phyloP scores from a whole-genome alignment of 2,888 invertebrate genomes.

The Stenoptilia bipunctidactyla region DNA sequence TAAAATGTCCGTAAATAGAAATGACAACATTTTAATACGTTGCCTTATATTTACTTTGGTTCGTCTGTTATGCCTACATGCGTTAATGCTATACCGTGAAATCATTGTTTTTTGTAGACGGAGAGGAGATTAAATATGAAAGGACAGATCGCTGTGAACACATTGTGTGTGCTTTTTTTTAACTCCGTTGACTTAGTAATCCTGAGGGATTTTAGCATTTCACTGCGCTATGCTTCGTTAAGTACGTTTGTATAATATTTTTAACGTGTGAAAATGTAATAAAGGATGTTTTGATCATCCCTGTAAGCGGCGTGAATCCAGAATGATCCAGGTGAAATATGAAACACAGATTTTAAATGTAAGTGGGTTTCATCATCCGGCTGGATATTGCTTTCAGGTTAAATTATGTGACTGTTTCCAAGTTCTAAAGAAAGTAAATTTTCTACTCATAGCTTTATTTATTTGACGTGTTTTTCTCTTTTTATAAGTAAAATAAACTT shows the following conservation, averaged over 20 bases:
- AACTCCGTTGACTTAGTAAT: slow-evolving; percentile 46
- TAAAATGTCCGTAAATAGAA: slow-evolving; percentile 69
- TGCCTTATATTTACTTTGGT: slow-evolving; percentile 59
- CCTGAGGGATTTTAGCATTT: slow-evolving; percentile 46
- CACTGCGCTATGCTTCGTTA: slow-evolving; percentile 34
- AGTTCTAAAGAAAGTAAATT: no score
- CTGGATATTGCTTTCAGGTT: no score
- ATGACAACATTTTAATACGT: slow-evolving; percentile 71
- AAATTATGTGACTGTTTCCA: no score
- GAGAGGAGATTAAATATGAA: slow-evolving; percentile 63
- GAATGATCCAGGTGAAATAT: no score
- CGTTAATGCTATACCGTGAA: slow-evolving; percentile 69
- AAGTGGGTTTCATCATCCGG: no score
- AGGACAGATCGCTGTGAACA: slow-evolving; percentile 55
- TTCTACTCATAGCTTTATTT: no score
- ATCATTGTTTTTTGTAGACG: slow-evolving; percentile 66
- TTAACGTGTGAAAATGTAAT: slow-evolving; percentile 33
- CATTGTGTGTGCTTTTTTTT: slow-evolving; percentile 39
- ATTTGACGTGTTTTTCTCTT: no score
- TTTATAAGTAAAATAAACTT: no score
- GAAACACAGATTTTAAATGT: no score
- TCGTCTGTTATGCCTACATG: slow-evolving; percentile 66
- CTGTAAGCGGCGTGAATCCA: neutral
- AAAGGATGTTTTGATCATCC: slow-evolving; percentile 11
- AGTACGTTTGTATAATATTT: slow-evolving; percentile 21